Evolutionary conservation across 2,113 vertebrate genomes (phyloP).

Genomic region (Rhegmatorhina hoffmannsi): DNA sequence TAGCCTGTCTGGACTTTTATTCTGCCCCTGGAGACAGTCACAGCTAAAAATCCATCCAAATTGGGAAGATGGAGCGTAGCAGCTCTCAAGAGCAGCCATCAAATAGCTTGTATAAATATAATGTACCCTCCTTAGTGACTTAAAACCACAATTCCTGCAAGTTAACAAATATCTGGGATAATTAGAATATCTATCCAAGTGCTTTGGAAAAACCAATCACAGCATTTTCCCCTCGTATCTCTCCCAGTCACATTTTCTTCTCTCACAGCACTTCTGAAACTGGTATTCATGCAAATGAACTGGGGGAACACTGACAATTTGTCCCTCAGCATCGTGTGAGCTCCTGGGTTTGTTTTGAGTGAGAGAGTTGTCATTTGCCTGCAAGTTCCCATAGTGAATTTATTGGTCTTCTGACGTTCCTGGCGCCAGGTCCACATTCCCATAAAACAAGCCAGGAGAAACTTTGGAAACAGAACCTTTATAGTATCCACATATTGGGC

Average conservation of each 20-base stretch:
- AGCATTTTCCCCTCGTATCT: neutral
- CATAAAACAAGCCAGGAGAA: constrained; percentile 60
- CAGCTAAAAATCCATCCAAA: constrained; percentile 45
- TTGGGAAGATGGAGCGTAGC: neutral
- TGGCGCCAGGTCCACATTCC: constrained; percentile 57
- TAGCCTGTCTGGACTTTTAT: constrained; percentile 44
- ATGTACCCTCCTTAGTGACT: neutral
- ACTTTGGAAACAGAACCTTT: constrained; percentile 61
- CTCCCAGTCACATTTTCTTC: neutral
- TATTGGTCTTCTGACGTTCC: constrained; percentile 50
- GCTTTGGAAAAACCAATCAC: neutral
- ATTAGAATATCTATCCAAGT: neutral
- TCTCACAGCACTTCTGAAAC: neutral
- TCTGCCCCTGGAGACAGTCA: constrained; percentile 35
- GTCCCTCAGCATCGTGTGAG: constrained; percentile 35
- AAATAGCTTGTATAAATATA: neutral
- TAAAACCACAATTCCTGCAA: neutral
- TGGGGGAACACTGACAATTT: constrained; percentile 31
- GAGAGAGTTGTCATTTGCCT: constrained; percentile 48
- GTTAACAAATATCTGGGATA: neutral
- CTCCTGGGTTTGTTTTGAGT: constrained; percentile 22
- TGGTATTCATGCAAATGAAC: constrained; percentile 24
- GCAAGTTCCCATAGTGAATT: constrained; percentile 63
- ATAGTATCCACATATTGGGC: constrained; percentile 41
- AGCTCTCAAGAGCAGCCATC: neutral